Base-by-base conservation (phyloP, 2,888 invertebrate species). In the Ormyrus thymus region DNA sequence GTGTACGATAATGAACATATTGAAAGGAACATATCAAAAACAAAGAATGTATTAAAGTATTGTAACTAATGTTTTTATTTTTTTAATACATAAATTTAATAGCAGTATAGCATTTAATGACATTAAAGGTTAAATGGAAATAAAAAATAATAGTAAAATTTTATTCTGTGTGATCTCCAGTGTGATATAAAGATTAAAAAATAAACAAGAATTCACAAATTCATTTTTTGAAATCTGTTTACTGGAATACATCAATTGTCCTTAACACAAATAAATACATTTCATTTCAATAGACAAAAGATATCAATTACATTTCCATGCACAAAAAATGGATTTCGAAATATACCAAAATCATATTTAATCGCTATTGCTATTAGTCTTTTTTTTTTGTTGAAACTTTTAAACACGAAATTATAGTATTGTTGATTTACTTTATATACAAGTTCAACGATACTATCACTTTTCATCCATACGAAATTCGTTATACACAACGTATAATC, bases 371-470 rank as follows among this genome's bases (percentile, higher is more conserved):
- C 56, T 74, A 65, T 76, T 66, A 66, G 48, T n/a, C 46, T 6
- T 53, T 61, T 69, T 59, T 51, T 53, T 15, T 48, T 58, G 3
- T 53, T 56, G 10, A n/a, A 50, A 74, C 68, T 74, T 74, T 29
- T 15, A 45, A 53, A 53, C 10, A 58, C 6, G 53, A 70, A 66
- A 55, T 29, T 66, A 79, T 61, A 79, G 71, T 73, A 74, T 48
- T 13, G n/a, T 61, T 79, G 61, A 46, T 66, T 71, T 76, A 76
- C 76, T 80, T 72, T 73, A 76, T 76, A 66, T 80, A 76, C 79
- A 80, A 80, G 73, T 8, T 64, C 8, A 50, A 62, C 46, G 55
- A 69, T 64, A 74, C 8, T 46, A 58, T 62, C 51, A 62, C 53
- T 65, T 65, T 72, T 66, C 11, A 45, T 78, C 9, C 55, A 66